Conservation (phyloP, 2,797 vertebrate genomes). For the Chaenodraco wilsoni region DNA sequence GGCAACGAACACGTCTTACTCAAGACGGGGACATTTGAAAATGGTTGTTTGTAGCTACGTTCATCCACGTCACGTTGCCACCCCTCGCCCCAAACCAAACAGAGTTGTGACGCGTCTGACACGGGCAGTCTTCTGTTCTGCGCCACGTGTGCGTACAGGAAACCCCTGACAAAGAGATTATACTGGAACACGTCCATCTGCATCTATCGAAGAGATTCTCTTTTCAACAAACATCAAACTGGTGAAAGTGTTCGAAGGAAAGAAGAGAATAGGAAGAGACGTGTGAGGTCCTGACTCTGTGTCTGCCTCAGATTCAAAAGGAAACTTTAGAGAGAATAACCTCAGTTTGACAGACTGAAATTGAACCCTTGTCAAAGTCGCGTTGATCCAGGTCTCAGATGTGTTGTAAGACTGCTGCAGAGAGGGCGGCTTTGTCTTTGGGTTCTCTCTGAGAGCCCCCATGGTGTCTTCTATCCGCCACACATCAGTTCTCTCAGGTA, state of each 20-base stretch:
- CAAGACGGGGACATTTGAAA: too few species aligned
- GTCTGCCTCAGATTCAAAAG: constrained; percentile 17
- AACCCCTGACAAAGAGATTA: too few species aligned
- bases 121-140: too few species aligned
- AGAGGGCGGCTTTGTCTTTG: constrained; percentile 46
- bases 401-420: constrained; percentile 20
- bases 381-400: constrained; percentile 31
- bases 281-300: constrained; percentile 1
- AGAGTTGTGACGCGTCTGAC: too few species aligned
- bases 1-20: too few species aligned
- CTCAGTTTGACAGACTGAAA: constrained; percentile 34
- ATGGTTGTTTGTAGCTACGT: too few species aligned
- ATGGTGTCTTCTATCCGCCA: constrained; percentile 44
- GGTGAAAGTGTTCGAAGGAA: constrained; percentile 17
- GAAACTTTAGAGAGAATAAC: constrained; percentile 19
- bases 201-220: constrained; percentile 23
- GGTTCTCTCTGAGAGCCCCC: constrained; percentile 39
- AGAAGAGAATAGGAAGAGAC: neutral
- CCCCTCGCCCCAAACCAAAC: too few species aligned
- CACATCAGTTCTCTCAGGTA: constrained; percentile 58
- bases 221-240: constrained; percentile 24
- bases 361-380: constrained; percentile 7
- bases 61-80: too few species aligned
- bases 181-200: neutral
- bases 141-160: too few species aligned